These are phyloP conservation scores for Cheilosia grossa DNA, from an alignment of 2,888 invertebrate genomes.

Conservation along the genomic window DNA sequence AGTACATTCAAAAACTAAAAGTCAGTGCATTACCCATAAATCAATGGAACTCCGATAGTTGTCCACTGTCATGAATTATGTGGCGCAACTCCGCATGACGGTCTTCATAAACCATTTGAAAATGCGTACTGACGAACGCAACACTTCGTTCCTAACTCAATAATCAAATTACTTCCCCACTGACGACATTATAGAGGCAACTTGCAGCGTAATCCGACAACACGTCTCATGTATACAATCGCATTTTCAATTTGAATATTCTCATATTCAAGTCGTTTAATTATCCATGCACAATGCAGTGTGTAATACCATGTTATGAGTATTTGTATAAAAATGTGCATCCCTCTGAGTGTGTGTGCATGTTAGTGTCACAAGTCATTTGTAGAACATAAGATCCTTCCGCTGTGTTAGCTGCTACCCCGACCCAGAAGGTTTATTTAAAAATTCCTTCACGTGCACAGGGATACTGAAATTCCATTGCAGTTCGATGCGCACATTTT, in stretches of 20 bases:
- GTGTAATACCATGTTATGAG: constrained; percentile 15
- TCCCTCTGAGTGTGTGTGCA: constrained; percentile 19
- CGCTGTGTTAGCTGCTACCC: constrained; percentile 34
- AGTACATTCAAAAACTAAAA: too few species aligned
- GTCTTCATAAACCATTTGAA: neutral
- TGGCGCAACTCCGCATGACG: neutral
- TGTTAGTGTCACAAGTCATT: constrained; percentile 74
- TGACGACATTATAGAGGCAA: constrained; percentile 24
- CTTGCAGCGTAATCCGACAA: constrained; percentile 54
- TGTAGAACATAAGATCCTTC: constrained; percentile 71
- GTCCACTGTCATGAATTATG: neutral
- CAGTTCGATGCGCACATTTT: constrained; percentile 75
- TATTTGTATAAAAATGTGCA: neutral
- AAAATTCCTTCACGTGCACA: constrained; percentile 74
- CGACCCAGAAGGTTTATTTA: constrained; percentile 50
- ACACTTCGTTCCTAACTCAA: constrained; percentile 34
- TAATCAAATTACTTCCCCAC: constrained; percentile 45
- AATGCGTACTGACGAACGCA: neutral
- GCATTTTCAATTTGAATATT: constrained; percentile 71
- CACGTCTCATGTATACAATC: constrained; percentile 48
- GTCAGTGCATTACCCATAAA: too few species aligned
- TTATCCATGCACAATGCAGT: constrained; percentile 71
- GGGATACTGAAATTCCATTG: constrained; percentile 73
- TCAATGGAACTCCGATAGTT: too few species aligned
- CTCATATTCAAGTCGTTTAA: constrained; percentile 70